Percentiles rank a stretch among this genome's conserved stretches.
These are phyloP conservation scores for Ctenopoma multispine DNA, from an alignment of 2,797 vertebrate genomes.

Conservation along the genomic window DNA sequence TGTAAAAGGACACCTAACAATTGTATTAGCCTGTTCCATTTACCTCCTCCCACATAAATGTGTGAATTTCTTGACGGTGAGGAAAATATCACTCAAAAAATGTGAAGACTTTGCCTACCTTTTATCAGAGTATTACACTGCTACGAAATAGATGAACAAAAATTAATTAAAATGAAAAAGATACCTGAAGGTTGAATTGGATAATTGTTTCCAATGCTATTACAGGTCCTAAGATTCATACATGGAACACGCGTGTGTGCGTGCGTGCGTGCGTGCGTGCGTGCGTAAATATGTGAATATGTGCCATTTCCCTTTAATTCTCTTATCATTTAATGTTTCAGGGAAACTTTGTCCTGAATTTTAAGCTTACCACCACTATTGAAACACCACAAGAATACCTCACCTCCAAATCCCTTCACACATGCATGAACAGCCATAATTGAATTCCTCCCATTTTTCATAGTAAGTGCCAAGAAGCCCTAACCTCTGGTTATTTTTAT, in stretches of 20 bases:
- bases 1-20: slow-evolving; percentile 47
- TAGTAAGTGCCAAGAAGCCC: slow-evolving; percentile 50
- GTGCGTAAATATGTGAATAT: slow-evolving; percentile 20
- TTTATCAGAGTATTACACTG: slow-evolving; percentile 28
- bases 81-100: slow-evolving; percentile 19
- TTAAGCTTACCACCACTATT: slow-evolving; percentile 22
- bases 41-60: slow-evolving; percentile 30
- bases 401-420: slow-evolving; percentile 72
- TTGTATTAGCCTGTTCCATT: slow-evolving; percentile 30
- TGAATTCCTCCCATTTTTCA: slow-evolving; percentile 70
- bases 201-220: slow-evolving; percentile 38
- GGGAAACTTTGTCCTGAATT: slow-evolving; percentile 43
- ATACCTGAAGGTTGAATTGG: slow-evolving; percentile 41
- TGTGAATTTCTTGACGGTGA: slow-evolving; percentile 33
- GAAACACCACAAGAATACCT: slow-evolving; percentile 43
- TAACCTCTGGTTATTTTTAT: slow-evolving; percentile 67
- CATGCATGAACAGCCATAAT: slow-evolving; percentile 67
- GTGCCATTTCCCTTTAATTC: slow-evolving; percentile 55
- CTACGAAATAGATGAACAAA: slow-evolving; percentile 21
- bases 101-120: slow-evolving; percentile 10
- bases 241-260: slow-evolving; percentile 6
- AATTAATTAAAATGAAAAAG: slow-evolving; percentile 27
- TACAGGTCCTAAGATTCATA: slow-evolving; percentile 31
- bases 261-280: too few relatives aligned
- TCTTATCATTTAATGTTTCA: slow-evolving; percentile 70